Evolutionary conservation across 2,888 invertebrate genomes (phyloP).

Genomic region (Autographa pulchrina): DNA sequence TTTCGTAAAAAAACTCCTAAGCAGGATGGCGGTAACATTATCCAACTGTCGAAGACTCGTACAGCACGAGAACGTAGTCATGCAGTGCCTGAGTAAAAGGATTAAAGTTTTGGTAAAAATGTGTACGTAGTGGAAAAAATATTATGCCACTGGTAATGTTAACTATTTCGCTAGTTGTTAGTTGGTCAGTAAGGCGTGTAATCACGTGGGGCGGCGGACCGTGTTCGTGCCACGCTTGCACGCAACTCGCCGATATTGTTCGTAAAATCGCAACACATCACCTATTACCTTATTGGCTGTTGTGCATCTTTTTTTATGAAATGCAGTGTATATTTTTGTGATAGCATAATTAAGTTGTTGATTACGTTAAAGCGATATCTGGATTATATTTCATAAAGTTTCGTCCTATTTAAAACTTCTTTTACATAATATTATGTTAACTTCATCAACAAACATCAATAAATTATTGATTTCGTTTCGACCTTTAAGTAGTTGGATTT

Average conservation of each 20-base stretch:
- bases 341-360: neutral
- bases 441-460: neutral
- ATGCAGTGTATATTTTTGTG: neutral
- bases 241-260: conserved; percentile 69
- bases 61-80: neutral
- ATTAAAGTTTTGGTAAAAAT: neutral
- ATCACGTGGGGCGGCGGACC: conserved; percentile 79
- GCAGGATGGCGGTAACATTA: neutral
- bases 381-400: neutral
- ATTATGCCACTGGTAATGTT: conserved; percentile 38
- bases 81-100: neutral
- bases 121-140: conserved; percentile 13
- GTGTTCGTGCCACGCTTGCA: conserved; percentile 75
- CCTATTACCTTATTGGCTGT: conserved; percentile 52
- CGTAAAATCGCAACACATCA: conserved; percentile 60
- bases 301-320: conserved; percentile 27
- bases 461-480: neutral
- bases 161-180: conserved; percentile 75
- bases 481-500: neutral
- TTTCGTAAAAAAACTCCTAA: neutral
- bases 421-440: neutral
- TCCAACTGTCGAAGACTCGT: neutral
- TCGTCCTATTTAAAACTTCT: neutral
- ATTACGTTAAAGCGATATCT: neutral
- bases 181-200: conserved; percentile 81